These are phyloP conservation scores for Bombus pyrosoma DNA, from an alignment of 1,140 invertebrate genomes.

Conservation along the genomic window DNA sequence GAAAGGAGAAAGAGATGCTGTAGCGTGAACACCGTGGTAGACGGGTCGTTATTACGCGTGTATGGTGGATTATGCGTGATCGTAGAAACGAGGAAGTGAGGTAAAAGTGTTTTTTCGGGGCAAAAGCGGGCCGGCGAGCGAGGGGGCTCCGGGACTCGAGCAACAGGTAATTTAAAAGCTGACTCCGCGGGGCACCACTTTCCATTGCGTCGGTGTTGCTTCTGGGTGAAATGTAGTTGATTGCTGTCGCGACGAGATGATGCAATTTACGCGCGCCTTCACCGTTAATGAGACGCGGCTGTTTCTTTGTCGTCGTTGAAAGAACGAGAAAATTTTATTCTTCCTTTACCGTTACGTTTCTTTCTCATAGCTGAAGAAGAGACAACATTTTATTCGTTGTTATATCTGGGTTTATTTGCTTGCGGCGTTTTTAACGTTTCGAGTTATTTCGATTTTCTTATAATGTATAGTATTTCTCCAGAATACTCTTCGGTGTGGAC, in stretches of 20 bases:
- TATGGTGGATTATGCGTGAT: conserved; percentile 62
- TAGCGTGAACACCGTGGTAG: not conserved
- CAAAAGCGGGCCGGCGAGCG: conserved; percentile 78
- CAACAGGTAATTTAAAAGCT: conserved; percentile 79
- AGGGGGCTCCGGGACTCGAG: conserved; percentile 79
- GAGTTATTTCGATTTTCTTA: too few species aligned
- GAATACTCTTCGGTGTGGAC: too few species aligned
- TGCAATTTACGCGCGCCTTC: not conserved
- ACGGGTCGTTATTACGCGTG: not conserved
- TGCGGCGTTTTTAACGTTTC: too few species aligned
- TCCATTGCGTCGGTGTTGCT: not conserved
- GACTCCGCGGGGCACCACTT: conserved; percentile 24
- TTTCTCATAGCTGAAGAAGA: too few species aligned
- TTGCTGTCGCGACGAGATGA: too few species aligned
- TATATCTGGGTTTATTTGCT: too few species aligned
- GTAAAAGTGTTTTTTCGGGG: conserved; percentile 81
- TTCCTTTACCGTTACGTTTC: too few species aligned
- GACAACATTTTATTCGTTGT: too few species aligned
- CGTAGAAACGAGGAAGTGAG: conserved; percentile 64
- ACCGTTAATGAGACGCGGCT: not conserved
- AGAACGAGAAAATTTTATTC: not conserved
- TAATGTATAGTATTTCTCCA: too few species aligned
- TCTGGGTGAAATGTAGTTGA: not conserved
- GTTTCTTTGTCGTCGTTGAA: not conserved
- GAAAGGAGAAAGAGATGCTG: not conserved